phyloP scores from a whole-genome alignment of 2,888 invertebrate species.

The Furcula furcula region DNA sequence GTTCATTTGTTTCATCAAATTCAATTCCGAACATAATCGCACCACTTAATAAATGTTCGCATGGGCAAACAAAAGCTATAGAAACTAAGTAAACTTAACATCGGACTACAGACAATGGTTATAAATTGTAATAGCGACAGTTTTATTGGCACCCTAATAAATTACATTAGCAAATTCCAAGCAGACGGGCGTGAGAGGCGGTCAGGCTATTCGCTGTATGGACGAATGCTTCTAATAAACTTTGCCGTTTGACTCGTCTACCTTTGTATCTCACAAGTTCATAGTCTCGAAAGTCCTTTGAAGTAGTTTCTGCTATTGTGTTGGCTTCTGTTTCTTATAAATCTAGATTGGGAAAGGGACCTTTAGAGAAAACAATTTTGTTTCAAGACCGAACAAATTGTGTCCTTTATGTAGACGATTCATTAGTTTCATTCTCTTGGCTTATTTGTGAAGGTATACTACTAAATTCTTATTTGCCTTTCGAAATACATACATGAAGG shows the following conservation, averaged over 20 bases:
- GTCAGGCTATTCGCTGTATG: constrained; percentile 41
- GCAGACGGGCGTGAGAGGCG: constrained; percentile 41
- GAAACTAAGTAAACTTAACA: constrained; percentile 35
- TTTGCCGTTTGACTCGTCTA: constrained; percentile 17
- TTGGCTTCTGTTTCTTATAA: neutral
- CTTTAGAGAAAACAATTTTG: neutral
- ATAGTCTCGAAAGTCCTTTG: constrained; percentile 8
- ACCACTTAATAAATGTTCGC: constrained; percentile 25
- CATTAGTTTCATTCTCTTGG: too few species aligned
- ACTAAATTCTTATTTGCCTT: too few species aligned
- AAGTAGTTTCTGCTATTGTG: neutral
- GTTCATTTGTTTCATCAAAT: constrained; percentile 12
- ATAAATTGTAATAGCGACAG: constrained; percentile 65
- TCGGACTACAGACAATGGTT: constrained; percentile 43
- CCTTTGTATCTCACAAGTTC: constrained; percentile 12
- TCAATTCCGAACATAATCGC: constrained; percentile 21
- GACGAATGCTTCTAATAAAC: constrained; percentile 25
- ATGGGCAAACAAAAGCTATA: constrained; percentile 20
- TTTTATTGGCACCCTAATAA: constrained; percentile 70
- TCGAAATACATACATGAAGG: too few species aligned
- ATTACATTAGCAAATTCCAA: constrained; percentile 61
- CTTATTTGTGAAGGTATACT: too few species aligned
- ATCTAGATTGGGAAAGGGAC: neutral
- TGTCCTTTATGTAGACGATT: too few species aligned
- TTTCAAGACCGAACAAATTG: too few species aligned